Evolutionary conservation across 2,888 invertebrate genomes (phyloP).

Genomic region (Troides helena): DNA sequence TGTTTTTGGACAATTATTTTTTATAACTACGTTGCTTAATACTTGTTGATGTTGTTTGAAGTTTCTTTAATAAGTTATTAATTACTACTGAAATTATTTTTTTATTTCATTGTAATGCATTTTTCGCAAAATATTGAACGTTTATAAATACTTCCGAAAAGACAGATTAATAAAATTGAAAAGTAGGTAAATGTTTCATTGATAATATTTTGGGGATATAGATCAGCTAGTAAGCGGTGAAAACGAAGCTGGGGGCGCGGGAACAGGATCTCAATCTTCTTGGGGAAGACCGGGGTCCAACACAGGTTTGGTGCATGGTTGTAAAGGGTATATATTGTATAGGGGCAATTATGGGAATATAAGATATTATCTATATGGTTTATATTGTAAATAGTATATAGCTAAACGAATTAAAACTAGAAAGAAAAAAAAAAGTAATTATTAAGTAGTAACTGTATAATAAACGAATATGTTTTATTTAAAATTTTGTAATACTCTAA

Average conservation of each 20-base stretch:
- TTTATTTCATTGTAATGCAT: neutral
- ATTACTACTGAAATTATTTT: neutral
- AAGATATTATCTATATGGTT: neutral
- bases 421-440: neutral
- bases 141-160: neutral
- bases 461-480: neutral
- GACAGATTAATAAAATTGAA: neutral
- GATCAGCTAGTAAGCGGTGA: conserved; percentile 76
- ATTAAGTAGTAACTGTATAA: neutral
- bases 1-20: too few relatives aligned
- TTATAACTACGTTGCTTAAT: too few relatives aligned
- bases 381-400: neutral
- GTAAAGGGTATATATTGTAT: conserved; percentile 4
- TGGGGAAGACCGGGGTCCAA: conserved; percentile 65
- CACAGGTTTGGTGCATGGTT: conserved; percentile 73
- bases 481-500: neutral
- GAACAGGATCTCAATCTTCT: conserved; percentile 59
- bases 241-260: conserved; percentile 59
- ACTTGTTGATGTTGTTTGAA: too few relatives aligned
- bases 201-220: conserved; percentile 50
- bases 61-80: too few relatives aligned
- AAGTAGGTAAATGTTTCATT: conserved; percentile 10
- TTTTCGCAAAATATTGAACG: neutral
- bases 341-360: conserved; percentile 10
- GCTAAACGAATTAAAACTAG: neutral